Evolutionary conservation across 2,797 vertebrate species (phyloP).

Genomic region (Acrossocheilus wenchowensis): DNA sequence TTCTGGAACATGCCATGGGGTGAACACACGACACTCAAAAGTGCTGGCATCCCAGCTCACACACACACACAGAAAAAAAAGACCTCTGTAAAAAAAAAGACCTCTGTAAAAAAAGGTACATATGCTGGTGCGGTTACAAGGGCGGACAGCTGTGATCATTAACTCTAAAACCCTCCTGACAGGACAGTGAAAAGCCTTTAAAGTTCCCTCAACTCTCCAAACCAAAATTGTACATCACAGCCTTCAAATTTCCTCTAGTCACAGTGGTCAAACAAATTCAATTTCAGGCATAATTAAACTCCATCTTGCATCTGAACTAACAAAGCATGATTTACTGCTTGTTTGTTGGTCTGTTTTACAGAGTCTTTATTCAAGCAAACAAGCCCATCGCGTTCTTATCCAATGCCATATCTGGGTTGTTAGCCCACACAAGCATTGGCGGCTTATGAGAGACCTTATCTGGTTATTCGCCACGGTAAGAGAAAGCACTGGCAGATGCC

Average conservation of each 20-base stretch:
- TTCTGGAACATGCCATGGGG: neutral
- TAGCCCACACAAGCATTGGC: conserved; percentile 32
- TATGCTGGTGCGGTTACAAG: neutral
- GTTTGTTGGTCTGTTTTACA: conserved; percentile 11
- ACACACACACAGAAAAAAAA: neutral
- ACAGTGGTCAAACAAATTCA: conserved; percentile 43
- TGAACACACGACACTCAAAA: neutral
- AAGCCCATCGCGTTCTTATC: conserved; percentile 1
- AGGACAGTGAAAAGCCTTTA: conserved; percentile 15
- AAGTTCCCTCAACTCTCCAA: neutral
- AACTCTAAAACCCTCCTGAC: neutral
- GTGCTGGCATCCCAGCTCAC: neutral
- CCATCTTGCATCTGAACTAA: conserved; percentile 35
- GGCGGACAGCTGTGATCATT: conserved; percentile 20
- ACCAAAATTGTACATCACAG: conserved; percentile 11
- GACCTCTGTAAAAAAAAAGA: neutral
- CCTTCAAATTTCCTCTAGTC: conserved; percentile 22
- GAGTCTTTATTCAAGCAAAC: conserved; percentile 37
- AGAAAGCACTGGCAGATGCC: conserved; percentile 34
- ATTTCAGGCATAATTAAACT: conserved; percentile 47
- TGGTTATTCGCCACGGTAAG: conserved; percentile 19
- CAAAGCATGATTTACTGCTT: conserved; percentile 31
- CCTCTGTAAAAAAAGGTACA: neutral
- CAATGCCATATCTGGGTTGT: neutral
- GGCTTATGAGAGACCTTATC: conserved; percentile 27